These are phyloP conservation scores for Athrips mouffetella DNA, from an alignment of 2,888 invertebrate species.

Conservation along the genomic window DNA sequence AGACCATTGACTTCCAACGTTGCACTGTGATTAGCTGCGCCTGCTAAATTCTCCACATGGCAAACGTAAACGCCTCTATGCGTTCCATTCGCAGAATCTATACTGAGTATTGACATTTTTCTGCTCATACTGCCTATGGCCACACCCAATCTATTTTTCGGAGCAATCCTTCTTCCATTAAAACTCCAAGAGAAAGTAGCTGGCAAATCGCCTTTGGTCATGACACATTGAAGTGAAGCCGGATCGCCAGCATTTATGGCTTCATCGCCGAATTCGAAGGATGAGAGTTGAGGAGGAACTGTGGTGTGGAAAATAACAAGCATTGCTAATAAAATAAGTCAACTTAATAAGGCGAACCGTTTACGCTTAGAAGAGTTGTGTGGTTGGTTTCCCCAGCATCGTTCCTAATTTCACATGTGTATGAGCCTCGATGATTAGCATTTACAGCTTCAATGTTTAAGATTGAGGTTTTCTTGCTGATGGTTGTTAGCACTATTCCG, in stretches of 20 bases:
- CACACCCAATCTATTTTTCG: slow-evolving; percentile 77
- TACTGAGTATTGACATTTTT: slow-evolving; percentile 82
- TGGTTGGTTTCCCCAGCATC: slow-evolving; percentile 79
- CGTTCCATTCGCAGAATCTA: slow-evolving; percentile 82
- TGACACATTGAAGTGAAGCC: slow-evolving; percentile 85
- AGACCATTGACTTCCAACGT: slow-evolving; percentile 86
- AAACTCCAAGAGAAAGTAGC: slow-evolving; percentile 85
- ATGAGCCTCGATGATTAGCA: slow-evolving; percentile 80
- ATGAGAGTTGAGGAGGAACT: slow-evolving; percentile 84
- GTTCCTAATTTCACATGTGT: slow-evolving; percentile 82
- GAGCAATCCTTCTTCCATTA: slow-evolving; percentile 73
- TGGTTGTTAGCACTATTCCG: slow-evolving; percentile 79
- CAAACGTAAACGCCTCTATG: slow-evolving; percentile 88
- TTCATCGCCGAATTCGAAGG: slow-evolving; percentile 82
- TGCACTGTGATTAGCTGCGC: slow-evolving; percentile 82
- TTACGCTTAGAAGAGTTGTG: slow-evolving; percentile 79
- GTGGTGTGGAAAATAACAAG: slow-evolving; percentile 49
- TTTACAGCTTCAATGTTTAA: slow-evolving; percentile 81
- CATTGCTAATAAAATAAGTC: slow-evolving; percentile 33
- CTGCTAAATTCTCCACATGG: slow-evolving; percentile 83
- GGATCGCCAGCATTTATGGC: slow-evolving; percentile 86
- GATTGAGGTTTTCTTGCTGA: slow-evolving; percentile 81
- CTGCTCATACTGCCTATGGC: slow-evolving; percentile 80
- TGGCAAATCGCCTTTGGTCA: slow-evolving; percentile 88
- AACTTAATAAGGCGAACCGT: slow-evolving; percentile 71